Conservation (phyloP, 1,140 invertebrate genomes). For the Eumaeus atala region DNA sequence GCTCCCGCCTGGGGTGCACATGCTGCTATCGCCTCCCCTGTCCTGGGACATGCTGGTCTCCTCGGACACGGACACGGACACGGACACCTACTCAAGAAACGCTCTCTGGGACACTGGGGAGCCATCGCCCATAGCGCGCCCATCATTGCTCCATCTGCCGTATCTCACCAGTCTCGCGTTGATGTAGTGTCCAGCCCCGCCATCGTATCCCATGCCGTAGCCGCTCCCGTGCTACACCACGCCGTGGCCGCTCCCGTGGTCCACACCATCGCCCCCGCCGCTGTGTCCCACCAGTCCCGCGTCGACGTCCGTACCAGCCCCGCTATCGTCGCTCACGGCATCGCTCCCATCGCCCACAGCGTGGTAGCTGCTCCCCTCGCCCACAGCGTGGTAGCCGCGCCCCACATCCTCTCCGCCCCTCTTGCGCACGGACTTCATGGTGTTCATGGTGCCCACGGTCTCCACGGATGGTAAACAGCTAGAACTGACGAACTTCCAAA, state of each 20-base stretch:
- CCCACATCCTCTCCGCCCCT: neutral
- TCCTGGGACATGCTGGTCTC: neutral
- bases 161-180: conserved; percentile 27
- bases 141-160: conserved; percentile 23
- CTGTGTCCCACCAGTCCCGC: conserved; percentile 20
- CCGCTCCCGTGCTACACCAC: conserved; percentile 20
- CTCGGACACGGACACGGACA: conserved; percentile 7
- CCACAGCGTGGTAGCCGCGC: neutral
- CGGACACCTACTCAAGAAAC: conserved; percentile 1
- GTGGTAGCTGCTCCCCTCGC: neutral
- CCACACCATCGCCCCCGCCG: conserved; percentile 21
- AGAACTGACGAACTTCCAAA: conserved; percentile 6
- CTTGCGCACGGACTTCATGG: neutral
- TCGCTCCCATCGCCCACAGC: neutral
- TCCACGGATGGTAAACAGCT: conserved; percentile 6
- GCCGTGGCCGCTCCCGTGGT: conserved; percentile 22
- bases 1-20: conserved; percentile 17
- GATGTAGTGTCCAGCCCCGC: conserved; percentile 24
- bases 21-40: conserved; percentile 16
- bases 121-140: neutral
- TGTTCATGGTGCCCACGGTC: neutral
- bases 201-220: conserved; percentile 18
- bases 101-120: conserved; percentile 1
- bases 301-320: neutral
- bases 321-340: neutral